Percentiles rank a stretch among this genome's conserved stretches.
Conservation (phyloP, 2,113 vertebrate genomes). For the Periophthalmus modestus region DNA sequence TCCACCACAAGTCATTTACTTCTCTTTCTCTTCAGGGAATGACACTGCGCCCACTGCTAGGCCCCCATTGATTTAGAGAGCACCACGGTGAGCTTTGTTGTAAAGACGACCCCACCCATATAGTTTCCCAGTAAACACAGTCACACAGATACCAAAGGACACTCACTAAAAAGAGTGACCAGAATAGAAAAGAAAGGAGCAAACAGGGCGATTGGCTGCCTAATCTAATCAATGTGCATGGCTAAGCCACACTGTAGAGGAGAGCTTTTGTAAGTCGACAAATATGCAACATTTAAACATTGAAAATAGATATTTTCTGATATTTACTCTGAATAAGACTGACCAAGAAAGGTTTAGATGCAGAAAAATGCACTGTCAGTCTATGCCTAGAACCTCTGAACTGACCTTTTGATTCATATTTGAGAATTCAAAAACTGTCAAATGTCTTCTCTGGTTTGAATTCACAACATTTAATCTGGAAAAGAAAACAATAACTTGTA, state of each 20-base stretch:
- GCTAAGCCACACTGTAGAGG: slow-evolving; percentile 36
- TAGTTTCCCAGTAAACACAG: slow-evolving; percentile 52
- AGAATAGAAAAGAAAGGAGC: slow-evolving; percentile 33
- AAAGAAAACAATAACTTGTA: slow-evolving; percentile 39
- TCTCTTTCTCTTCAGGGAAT: slow-evolving; percentile 34
- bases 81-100: slow-evolving; percentile 56
- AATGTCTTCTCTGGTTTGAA: too few species aligned
- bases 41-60: slow-evolving; percentile 1
- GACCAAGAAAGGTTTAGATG: not conserved
- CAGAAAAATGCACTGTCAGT: not conserved
- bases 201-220: slow-evolving; percentile 55
- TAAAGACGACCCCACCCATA: slow-evolving; percentile 58
- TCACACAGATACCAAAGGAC: slow-evolving; percentile 17
- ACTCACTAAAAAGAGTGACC: slow-evolving; percentile 22
- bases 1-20: slow-evolving; percentile 46
- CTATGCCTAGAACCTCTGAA: too few species aligned
- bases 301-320: not conserved
- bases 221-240: slow-evolving; percentile 75
- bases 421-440: too few species aligned
- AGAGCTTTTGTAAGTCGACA: slow-evolving; percentile 3
- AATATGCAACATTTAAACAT: slow-evolving; percentile 7
- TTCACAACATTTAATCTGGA: not conserved
- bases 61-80: slow-evolving; percentile 19
- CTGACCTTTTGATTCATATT: too few species aligned
- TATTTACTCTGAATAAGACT: not conserved